Evolutionary conservation across 2,797 vertebrate genomes (phyloP).

Genomic region (Enteromius fasciolatus): DNA sequence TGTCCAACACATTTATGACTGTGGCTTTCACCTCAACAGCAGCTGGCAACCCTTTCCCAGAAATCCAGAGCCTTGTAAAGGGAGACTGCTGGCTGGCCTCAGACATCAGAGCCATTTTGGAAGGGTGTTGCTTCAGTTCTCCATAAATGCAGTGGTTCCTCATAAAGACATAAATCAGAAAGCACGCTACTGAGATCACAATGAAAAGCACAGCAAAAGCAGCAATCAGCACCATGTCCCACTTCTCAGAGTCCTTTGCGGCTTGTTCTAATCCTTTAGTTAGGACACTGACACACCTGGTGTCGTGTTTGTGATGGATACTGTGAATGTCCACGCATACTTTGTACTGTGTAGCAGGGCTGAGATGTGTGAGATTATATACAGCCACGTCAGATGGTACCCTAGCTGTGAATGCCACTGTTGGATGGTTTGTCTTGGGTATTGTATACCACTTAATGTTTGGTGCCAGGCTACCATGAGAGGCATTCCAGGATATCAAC

Average conservation of each 20-base stretch:
- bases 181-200: constrained; percentile 81
- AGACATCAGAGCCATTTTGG: constrained; percentile 80
- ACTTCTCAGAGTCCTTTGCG: constrained; percentile 75
- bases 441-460: constrained; percentile 92
- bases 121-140: constrained; percentile 81
- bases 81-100: constrained; percentile 81
- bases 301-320: constrained; percentile 84
- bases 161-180: constrained; percentile 84
- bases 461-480: constrained; percentile 86
- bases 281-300: constrained; percentile 90
- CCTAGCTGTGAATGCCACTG: constrained; percentile 84
- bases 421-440: constrained; percentile 75
- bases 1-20: constrained; percentile 90
- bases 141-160: constrained; percentile 80
- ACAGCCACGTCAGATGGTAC: constrained; percentile 88
- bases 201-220: constrained; percentile 85
- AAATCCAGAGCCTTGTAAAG: constrained; percentile 89
- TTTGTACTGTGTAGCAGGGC: constrained; percentile 89
- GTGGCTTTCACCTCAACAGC: constrained; percentile 93
- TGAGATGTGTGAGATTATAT: constrained; percentile 94
- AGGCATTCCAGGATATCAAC: constrained; percentile 90
- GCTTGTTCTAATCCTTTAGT: constrained; percentile 84
- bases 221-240: constrained; percentile 78
- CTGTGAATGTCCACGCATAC: constrained; percentile 92
- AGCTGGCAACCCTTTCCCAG: constrained; percentile 83